Percentiles rank a stretch among this genome's conserved stretches.
Evolutionary conservation across 1,140 invertebrate species (phyloP).

Genomic region (Bombus ignitus): DNA sequence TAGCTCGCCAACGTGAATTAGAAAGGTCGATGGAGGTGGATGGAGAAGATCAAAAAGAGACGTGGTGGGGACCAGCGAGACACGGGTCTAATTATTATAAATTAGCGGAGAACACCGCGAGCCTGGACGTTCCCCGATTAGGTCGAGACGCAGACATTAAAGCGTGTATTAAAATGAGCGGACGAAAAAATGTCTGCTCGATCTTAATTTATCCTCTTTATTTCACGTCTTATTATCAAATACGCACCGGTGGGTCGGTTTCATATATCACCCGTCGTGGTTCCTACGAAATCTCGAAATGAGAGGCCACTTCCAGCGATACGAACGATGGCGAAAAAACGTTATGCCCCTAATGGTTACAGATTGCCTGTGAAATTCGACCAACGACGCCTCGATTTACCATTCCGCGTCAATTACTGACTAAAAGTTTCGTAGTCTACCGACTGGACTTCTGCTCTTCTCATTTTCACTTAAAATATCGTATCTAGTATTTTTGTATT

Average conservation of each 20-base stretch:
- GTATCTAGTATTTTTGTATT: too few species aligned
- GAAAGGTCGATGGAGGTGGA: neutral
- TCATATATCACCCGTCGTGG: conserved; percentile 13
- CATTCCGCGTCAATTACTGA: neutral
- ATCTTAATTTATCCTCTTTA: conserved; percentile 23
- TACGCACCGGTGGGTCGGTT: neutral
- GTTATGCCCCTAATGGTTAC: conserved; percentile 8
- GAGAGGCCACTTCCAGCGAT: too few species aligned
- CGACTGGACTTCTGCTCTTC: too few species aligned
- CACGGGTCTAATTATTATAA: conserved; percentile 59
- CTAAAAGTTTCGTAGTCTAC: too few species aligned
- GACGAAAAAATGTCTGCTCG: neutral
- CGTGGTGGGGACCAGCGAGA: neutral
- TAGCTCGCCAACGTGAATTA: conserved; percentile 13
- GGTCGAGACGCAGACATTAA: neutral
- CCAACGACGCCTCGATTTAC: neutral
- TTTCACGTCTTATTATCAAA: conserved; percentile 26
- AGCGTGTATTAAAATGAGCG: conserved; percentile 18
- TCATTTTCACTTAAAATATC: too few species aligned
- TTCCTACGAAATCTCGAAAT: conserved; percentile 23
- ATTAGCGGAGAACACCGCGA: conserved; percentile 13
- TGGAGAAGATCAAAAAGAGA: neutral
- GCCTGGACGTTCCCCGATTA: conserved; percentile 6
- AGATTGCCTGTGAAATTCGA: conserved; percentile 14
- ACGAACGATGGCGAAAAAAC: neutral